Evolutionary conservation across 2,113 vertebrate genomes (phyloP), one percentile per base, ranked within the genome.

Genomic region (Poicephalus gulielmi): DNA sequence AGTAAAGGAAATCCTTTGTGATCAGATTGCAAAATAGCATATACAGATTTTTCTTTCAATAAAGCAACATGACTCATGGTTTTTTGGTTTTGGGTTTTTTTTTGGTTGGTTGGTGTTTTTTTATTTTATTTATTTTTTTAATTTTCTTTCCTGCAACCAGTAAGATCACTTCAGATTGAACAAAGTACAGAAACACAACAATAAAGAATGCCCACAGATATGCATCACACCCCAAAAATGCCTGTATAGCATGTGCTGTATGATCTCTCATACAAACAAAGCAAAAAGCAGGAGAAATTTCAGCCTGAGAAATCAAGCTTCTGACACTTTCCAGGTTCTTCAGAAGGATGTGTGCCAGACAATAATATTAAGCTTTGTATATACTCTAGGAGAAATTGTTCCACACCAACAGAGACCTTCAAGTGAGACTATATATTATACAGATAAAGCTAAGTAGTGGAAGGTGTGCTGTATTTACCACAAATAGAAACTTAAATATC

Each of bases 321-420:
- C 39, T 92, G 95, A 95, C 35, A 78, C 57, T 94, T 71, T 49
- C 80, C 93, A 96, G 88, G 83, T 93, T 50, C 69, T 82, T 59
- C 86, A 76, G 73, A 60, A 86, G 83, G 88, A 93, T 63, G 49
- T 66, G 14, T 76, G 74, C 86, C 92, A 96, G 90, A 96, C 69
- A 92, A 35, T 46, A 81, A 83, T 60, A 88, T 44, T 66, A 79
- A 84, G 60, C 16, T 93, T 92, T 94, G 85, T 94, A 53, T 93
- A 92, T 92, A 92, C 30, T 59, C 64, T 30, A 55, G 23, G 31
- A 77, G 17, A 96, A 93, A 87, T 55, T 55, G 69, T 71, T 86
- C 55, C 44, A 79, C 18, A 11, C 16, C 31, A 43, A 33, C 11
- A 67, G 23, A 69, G 35, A 47, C 57, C 24, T 83, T 93, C 73